Percentiles rank a stretch among this genome's conserved stretches.
Evolutionary conservation across 92 coral and sea anemone genomes (phyloP).

Genomic region (Heteractis magnifica): DNA sequence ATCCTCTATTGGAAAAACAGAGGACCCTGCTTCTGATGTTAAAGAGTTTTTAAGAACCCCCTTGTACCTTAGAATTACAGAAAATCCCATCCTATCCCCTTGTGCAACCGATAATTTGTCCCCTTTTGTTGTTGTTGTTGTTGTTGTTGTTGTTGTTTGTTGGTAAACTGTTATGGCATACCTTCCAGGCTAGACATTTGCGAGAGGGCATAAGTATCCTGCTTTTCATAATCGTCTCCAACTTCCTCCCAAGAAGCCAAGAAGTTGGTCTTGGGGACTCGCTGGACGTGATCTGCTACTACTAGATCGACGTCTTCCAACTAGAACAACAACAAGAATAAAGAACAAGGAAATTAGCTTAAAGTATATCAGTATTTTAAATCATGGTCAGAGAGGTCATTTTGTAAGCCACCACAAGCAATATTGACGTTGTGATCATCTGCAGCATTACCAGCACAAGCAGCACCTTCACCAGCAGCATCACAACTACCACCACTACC

Average conservation of each 20-base stretch:
- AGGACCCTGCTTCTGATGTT: too few species aligned
- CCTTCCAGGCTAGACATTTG: slow-evolving; percentile 97
- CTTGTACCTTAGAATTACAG: too few species aligned
- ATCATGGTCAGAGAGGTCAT: too few species aligned
- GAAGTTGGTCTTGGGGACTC: slow-evolving; percentile 90
- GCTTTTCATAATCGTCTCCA: slow-evolving; percentile 91
- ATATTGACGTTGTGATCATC: too few species aligned
- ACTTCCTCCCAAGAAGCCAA: slow-evolving; percentile 99
- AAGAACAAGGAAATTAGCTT: neutral
- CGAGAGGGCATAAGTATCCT: slow-evolving; percentile 94
- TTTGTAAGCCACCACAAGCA: too few species aligned
- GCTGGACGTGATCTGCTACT: slow-evolving; percentile 97
- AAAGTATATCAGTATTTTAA: neutral
- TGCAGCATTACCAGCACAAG: too few species aligned
- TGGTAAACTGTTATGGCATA: slow-evolving; percentile 5
- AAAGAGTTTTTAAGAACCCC: too few species aligned
- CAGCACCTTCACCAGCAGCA: neutral
- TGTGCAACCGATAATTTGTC: too few species aligned
- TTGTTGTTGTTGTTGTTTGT: neutral
- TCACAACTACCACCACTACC: too few species aligned
- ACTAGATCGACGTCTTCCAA: slow-evolving; percentile 93
- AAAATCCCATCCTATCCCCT: too few species aligned
- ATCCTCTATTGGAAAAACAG: too few species aligned
- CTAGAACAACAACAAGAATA: slow-evolving; percentile 33
- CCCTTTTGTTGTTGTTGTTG: neutral